Evolutionary conservation across 2,888 invertebrate species (phyloP).

Genomic region (Calliopum simillimum): DNA sequence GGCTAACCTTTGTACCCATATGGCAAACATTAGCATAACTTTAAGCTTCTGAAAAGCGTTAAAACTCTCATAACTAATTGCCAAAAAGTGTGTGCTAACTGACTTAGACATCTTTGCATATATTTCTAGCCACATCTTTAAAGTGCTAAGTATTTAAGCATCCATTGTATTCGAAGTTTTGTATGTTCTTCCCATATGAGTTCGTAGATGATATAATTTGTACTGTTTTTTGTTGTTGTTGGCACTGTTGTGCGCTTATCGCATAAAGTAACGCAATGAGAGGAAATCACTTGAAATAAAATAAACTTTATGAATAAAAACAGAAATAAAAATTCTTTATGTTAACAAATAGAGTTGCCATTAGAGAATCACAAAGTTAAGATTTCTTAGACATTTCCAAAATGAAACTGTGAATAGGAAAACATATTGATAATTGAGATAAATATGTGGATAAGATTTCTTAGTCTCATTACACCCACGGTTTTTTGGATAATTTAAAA

Average conservation of each 20-base stretch:
- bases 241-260: conserved; percentile 3
- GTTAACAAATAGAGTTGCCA: conserved; percentile 13
- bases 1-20: no score
- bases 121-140: not conserved
- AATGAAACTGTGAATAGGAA: no score
- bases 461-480: no score
- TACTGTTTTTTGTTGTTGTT: not conserved
- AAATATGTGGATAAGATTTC: no score
- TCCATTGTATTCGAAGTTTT: not conserved
- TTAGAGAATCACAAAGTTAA: no score
- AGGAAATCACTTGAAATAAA: conserved; percentile 17
- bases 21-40: no score
- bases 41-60: no score
- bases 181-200: not conserved
- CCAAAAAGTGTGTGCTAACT: not conserved
- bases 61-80: no score
- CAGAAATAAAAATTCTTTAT: not conserved
- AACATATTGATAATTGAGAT: no score
- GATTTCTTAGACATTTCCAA: no score
- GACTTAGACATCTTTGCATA: not conserved
- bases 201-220: not conserved
- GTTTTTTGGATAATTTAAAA: no score
- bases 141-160: not conserved
- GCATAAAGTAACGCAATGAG: conserved; percentile 8
- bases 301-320: not conserved